phyloP scores from a whole-genome alignment of 2,888 invertebrate species.

The Galeopsomyia nigrocyanea region DNA sequence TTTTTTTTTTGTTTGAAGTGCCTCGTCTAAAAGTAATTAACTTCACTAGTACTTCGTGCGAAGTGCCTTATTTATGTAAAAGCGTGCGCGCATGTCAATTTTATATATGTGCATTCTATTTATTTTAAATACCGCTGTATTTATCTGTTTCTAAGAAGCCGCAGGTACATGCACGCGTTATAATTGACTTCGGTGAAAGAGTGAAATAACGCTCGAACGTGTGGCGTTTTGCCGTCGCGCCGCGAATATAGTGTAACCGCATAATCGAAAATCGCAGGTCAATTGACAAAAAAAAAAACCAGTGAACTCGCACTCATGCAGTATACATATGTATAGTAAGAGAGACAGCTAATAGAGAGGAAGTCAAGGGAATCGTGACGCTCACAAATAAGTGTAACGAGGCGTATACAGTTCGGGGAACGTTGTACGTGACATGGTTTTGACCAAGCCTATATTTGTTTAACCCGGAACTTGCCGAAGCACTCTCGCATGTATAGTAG shows the following conservation, averaged over 20 bases:
- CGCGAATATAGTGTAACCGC: not conserved
- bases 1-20: too few relatives aligned
- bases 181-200: not conserved
- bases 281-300: constrained; percentile 27
- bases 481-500: constrained; percentile 7
- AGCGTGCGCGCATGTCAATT: not conserved
- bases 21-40: too few relatives aligned
- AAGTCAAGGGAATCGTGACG: constrained; percentile 45
- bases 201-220: not conserved
- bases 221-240: not conserved
- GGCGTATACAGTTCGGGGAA: constrained; percentile 48
- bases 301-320: not conserved
- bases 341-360: constrained; percentile 46
- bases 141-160: too few relatives aligned
- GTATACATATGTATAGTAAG: not conserved
- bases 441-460: constrained; percentile 52
- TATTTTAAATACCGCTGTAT: constrained; percentile 3
- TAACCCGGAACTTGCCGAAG: constrained; percentile 48
- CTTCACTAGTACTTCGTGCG: not conserved
- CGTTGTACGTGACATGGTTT: constrained; percentile 49
- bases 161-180: not conserved
- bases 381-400: constrained; percentile 48
- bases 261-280: constrained; percentile 29
- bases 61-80: constrained; percentile 28
- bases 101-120: too few relatives aligned